Evolutionary conservation across 2,797 vertebrate species (phyloP).

Genomic region (Spea hammondii): DNA sequence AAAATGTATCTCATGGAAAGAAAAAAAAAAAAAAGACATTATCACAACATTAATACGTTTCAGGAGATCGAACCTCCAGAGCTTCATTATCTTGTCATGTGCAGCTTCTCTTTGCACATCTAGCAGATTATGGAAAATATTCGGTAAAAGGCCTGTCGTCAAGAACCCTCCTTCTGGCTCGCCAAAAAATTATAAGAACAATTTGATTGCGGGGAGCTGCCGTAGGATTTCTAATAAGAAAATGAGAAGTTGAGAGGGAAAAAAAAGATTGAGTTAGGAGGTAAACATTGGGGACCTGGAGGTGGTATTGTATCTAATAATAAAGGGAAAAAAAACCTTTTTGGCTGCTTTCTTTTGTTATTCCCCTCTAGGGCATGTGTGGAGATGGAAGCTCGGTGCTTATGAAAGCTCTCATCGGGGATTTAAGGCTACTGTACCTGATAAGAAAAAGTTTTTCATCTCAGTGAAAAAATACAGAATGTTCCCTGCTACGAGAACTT

Average conservation of each 20-base stretch:
- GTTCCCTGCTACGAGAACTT: not conserved
- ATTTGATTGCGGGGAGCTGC: constrained; percentile 42
- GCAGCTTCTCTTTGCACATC: constrained; percentile 1
- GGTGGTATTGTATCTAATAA: constrained; percentile 53
- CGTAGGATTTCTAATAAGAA: constrained; percentile 50
- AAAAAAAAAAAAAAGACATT: constrained; percentile 13
- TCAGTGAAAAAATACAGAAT: constrained; percentile 6
- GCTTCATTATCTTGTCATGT: constrained; percentile 12
- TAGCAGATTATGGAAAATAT: constrained; percentile 14
- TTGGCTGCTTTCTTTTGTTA: constrained; percentile 48
- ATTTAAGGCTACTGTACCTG: constrained; percentile 30
- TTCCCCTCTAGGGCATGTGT: constrained; percentile 44
- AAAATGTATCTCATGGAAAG: not conserved
- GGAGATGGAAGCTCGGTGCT: constrained; percentile 26
- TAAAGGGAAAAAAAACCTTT: constrained; percentile 35
- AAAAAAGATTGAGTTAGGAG: constrained; percentile 47
- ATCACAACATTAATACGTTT: constrained; percentile 15
- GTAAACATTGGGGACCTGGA: constrained; percentile 50
- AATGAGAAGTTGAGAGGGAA: constrained; percentile 42
- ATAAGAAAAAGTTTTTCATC: constrained; percentile 43
- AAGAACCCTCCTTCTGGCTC: constrained; percentile 19
- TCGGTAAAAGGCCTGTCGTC: constrained; percentile 26
- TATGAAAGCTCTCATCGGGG: constrained; percentile 46
- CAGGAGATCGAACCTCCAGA: constrained; percentile 13
- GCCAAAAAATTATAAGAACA: constrained; percentile 47